Conservation (phyloP, 53 echinoderm and acorn worm genomes). For the Zoroaster sp. region DNA sequence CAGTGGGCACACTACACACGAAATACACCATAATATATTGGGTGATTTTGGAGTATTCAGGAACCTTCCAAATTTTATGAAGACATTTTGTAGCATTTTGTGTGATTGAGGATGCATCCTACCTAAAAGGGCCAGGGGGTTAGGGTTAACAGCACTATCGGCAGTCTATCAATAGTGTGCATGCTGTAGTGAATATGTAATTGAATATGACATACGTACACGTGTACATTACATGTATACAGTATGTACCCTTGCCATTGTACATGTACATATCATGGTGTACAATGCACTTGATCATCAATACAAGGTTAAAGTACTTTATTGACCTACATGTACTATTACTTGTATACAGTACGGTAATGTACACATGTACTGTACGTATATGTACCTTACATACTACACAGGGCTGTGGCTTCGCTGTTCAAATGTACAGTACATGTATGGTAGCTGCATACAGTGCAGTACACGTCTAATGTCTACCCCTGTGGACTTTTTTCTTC, state of each 20-base stretch:
- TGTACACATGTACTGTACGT: not conserved
- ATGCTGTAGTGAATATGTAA: too few relatives aligned
- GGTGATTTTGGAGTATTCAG: too few relatives aligned
- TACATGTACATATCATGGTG: not conserved
- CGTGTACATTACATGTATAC: not conserved
- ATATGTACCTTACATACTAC: too few relatives aligned
- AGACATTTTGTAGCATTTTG: too few relatives aligned
- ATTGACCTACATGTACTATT: not conserved
- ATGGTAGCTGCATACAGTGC: not conserved
- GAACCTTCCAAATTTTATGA: too few relatives aligned
- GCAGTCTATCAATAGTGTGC: too few relatives aligned
- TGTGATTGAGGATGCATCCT: too few relatives aligned
- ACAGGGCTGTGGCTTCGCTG: not conserved
- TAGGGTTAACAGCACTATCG: too few relatives aligned
- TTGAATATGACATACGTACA: not conserved
- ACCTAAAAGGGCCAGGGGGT: too few relatives aligned
- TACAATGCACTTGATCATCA: not conserved
- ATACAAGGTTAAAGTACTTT: conserved; percentile 18
- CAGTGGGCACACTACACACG: too few relatives aligned
- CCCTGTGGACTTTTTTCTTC: too few relatives aligned
- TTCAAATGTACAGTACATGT: not conserved
- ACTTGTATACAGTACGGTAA: not conserved
- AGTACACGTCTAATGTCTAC: not conserved
- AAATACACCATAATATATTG: too few relatives aligned
- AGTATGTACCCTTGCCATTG: not conserved